Percentiles rank a stretch among this genome's conserved stretches.
Evolutionary conservation across 2,797 vertebrate species (phyloP).

Genomic region (Halcyon badia): DNA sequence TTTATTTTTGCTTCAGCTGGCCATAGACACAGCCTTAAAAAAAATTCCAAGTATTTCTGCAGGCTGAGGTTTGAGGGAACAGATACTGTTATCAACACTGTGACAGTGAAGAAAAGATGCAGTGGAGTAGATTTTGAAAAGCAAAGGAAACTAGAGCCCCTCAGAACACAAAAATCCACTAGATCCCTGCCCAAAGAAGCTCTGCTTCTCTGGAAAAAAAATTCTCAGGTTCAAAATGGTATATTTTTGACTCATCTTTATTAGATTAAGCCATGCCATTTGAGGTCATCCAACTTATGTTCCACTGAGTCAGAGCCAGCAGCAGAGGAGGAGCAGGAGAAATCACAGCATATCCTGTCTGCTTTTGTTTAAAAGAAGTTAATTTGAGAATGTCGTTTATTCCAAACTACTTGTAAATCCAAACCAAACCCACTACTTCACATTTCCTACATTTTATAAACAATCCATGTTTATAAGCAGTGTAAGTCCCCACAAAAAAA

Average conservation of each 20-base stretch:
- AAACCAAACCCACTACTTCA: background rate
- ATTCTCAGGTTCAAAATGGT: background rate
- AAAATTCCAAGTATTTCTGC: background rate
- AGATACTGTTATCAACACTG: background rate
- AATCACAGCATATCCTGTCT: constrained; percentile 5
- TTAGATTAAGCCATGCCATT: background rate
- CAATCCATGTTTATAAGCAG: background rate
- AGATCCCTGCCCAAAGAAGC: background rate
- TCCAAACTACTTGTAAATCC: background rate
- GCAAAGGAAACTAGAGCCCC: background rate
- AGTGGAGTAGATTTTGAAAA: background rate
- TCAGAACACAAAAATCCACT: background rate
- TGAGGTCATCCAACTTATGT: constrained; percentile 28
- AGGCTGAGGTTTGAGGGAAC: background rate
- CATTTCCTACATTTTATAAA: background rate
- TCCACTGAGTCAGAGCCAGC: constrained; percentile 9
- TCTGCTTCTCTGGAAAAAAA: background rate
- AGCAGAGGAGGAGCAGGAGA: background rate
- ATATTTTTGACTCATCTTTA: background rate
- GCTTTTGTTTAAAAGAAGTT: constrained; percentile 31
- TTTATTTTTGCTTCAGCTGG: background rate
- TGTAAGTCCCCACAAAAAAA: background rate
- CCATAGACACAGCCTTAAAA: background rate
- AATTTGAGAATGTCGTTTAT: background rate
- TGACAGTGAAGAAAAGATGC: background rate